phyloP scores from a whole-genome alignment of 2,797 vertebrate species.

The Nannoperca australis region DNA sequence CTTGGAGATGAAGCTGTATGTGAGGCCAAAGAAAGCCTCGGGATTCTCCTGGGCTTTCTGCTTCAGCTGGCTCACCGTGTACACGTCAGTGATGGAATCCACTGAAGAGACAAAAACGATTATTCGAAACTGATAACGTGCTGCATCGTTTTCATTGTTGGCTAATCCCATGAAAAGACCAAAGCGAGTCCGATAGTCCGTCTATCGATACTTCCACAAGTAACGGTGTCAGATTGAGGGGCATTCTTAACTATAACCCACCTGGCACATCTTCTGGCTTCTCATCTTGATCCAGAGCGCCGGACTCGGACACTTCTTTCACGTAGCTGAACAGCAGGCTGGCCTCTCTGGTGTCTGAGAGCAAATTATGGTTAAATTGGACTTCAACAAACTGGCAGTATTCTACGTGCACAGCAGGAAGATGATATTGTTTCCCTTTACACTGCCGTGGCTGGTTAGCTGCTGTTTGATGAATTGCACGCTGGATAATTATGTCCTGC shows the following conservation, averaged over 20 bases:
- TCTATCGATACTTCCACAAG: background rate
- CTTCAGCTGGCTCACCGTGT: constrained; percentile 92
- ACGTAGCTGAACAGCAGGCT: constrained; percentile 89
- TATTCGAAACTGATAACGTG: background rate
- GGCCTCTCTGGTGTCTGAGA: constrained; percentile 92
- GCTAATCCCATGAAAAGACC: background rate
- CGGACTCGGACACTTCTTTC: constrained; percentile 86
- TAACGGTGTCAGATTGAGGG: background rate
- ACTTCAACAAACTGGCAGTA: constrained; percentile 31
- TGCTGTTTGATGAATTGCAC: background rate
- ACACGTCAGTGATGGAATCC: constrained; percentile 90
- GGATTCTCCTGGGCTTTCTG: constrained; percentile 82
- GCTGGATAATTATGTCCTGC: constrained; percentile 2
- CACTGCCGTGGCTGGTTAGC: background rate
- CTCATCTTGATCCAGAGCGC: constrained; percentile 85
- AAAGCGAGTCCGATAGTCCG: too few species aligned
- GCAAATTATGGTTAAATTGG: constrained; percentile 43
- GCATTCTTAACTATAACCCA: constrained; percentile 71
- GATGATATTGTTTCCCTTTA: background rate
- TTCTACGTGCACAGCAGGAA: constrained; percentile 19
- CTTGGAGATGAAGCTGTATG: constrained; percentile 91
- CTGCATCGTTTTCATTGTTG: background rate
- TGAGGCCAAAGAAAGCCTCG: constrained; percentile 88
- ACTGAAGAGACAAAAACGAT: constrained; percentile 79
- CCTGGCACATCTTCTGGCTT: constrained; percentile 86